Evolutionary conservation across 2,113 vertebrate species (phyloP).

Genomic region (Nansenia antarctica): DNA sequence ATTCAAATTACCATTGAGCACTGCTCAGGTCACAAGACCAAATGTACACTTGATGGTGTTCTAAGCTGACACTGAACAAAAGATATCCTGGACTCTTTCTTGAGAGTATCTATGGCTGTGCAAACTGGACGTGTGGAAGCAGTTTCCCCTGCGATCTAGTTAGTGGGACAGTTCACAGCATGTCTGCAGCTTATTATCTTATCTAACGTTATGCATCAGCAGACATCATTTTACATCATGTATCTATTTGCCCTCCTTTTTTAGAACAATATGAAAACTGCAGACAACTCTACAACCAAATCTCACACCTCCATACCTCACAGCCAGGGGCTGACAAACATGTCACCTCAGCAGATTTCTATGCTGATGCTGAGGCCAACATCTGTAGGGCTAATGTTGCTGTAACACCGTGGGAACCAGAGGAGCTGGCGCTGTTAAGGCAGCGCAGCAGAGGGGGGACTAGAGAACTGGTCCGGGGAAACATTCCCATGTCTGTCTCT

Average conservation of each 20-base stretch:
- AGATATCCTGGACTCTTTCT: too few relatives aligned
- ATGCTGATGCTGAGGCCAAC: slow-evolving; percentile 20
- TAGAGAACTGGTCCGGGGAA: background rate
- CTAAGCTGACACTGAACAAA: background rate
- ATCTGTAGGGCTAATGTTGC: slow-evolving; percentile 12
- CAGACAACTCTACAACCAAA: background rate
- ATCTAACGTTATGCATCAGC: too few relatives aligned
- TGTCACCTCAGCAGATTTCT: background rate
- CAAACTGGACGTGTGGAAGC: background rate
- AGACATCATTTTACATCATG: background rate
- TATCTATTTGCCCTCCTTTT: background rate
- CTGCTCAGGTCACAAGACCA: background rate
- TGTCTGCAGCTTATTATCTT: too few relatives aligned
- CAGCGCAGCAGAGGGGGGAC: background rate
- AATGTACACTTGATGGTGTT: background rate
- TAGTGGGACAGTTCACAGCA: background rate
- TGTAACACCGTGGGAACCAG: slow-evolving; percentile 14
- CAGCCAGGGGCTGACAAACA: background rate
- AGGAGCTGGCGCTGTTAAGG: too few relatives aligned
- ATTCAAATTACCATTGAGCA: background rate
- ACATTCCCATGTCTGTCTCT: background rate
- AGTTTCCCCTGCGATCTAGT: background rate
- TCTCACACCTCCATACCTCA: background rate
- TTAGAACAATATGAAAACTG: background rate
- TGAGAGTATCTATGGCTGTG: background rate